A percentile compares a stretch with the other conserved stretches of the same genome.
phyloP scores from a whole-genome alignment of 2,113 vertebrate genomes.

The Kobus ellipsiprymnus region DNA sequence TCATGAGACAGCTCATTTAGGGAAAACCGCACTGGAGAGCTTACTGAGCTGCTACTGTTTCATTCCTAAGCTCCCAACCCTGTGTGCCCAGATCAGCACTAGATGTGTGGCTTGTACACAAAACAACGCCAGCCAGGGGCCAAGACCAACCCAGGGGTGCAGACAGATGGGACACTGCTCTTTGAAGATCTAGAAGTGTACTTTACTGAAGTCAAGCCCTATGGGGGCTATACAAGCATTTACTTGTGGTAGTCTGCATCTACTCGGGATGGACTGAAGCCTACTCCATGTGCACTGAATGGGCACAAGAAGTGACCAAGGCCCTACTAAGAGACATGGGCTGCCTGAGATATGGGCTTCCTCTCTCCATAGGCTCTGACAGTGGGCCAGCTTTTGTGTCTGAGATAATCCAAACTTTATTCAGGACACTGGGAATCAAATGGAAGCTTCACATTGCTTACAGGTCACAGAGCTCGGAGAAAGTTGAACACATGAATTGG shows the following conservation, averaged over 20 bases:
- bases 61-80: background rate
- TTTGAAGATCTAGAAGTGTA: background rate
- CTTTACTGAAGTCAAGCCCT: background rate
- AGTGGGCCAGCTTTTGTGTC: background rate
- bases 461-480: background rate
- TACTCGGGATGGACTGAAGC: background rate
- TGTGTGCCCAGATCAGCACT: background rate
- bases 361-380: background rate
- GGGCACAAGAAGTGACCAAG: background rate
- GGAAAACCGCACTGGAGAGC: background rate
- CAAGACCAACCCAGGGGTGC: background rate
- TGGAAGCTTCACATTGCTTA: background rate
- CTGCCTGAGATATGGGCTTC: background rate
- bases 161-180: background rate
- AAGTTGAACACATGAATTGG: background rate
- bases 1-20: background rate
- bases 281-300: accelerated
- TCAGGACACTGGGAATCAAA: background rate
- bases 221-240: background rate
- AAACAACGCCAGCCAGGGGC: background rate
- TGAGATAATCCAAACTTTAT: background rate
- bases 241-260: background rate
- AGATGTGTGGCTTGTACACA: background rate
- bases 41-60: background rate
- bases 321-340: background rate